Base-by-base conservation (phyloP, 2,888 invertebrate genomes). In the Drepana falcataria region DNA sequence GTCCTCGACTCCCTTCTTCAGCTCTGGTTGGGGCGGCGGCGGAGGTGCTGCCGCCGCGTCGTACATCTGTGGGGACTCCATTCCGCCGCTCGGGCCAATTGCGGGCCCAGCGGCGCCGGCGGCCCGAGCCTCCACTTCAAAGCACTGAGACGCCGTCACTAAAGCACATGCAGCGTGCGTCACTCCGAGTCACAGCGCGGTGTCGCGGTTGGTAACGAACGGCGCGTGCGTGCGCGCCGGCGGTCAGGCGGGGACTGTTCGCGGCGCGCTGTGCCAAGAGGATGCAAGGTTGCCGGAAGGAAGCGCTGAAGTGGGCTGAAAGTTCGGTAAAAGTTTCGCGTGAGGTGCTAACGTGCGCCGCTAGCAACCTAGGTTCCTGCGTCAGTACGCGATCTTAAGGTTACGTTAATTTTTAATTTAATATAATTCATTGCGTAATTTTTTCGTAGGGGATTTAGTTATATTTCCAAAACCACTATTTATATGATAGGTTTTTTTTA, bases 51-150 rank as follows among this genome's bases (percentile, higher is more conserved):
- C 92, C 81, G 94, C 92, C 81, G 93, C 93, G 84, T 96, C 96
- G 92, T 96, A 96, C 95, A 96, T 95, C 90, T 96, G 96, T 66
- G 96, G 96, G 76, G 96, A 96, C 91, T 95, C 95, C 95, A 96
- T 96, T 64, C 90, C 88, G 87, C 88, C 87, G 83, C 82, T 77
- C 81, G 87, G 86, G 85, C 85, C 87, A 63, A 85, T 78, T 68
- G 71, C 79, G 78, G 85, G 85, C 85, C 86, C 86, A 80, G 85
- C 81, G 88, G 87, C 87, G 82, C 81, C 79, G 79, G 78, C 69
- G 77, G 81, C 84, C 81, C 87, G 79, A 80, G 83, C 81, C 86
- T 90, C 89, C 90, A 88, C 91, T 84, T 85, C 89, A 88, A 83
- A 82, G 85, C 89, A 90, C 89, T 86, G 81, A 73, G 81, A 76